phyloP scores from a whole-genome alignment of 2,888 invertebrate genomes.

The Deladenus siricidicola region DNA sequence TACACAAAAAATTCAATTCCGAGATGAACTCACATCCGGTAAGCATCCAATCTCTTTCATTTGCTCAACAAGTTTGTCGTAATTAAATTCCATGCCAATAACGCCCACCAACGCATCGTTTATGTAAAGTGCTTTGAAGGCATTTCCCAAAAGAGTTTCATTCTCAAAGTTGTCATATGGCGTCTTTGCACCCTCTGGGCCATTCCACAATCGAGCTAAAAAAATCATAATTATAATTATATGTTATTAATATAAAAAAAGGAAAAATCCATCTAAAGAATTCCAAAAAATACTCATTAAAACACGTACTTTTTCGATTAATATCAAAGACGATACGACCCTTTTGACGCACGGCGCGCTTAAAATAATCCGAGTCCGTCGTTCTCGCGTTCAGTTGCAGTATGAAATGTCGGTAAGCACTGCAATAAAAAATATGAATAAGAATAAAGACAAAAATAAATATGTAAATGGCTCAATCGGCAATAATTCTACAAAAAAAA shows the following conservation, averaged over 20 bases:
- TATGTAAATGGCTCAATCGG: too few species aligned
- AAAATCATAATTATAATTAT: background rate
- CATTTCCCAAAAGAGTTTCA: constrained; percentile 43
- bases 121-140: constrained; percentile 42
- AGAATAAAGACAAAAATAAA: background rate
- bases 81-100: constrained; percentile 47
- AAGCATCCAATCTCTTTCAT: constrained; percentile 41
- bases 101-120: constrained; percentile 50
- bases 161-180: constrained; percentile 47
- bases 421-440: constrained; percentile 21
- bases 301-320: constrained; percentile 36
- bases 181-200: constrained; percentile 17
- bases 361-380: constrained; percentile 49
- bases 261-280: too few species aligned
- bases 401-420: constrained; percentile 51
- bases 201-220: constrained; percentile 44
- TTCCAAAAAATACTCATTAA: background rate
- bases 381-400: constrained; percentile 43
- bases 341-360: constrained; percentile 47
- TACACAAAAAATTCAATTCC: background rate
- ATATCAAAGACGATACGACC: constrained; percentile 47
- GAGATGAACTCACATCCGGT: constrained; percentile 25
- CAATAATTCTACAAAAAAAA: too few species aligned
- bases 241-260: too few species aligned
- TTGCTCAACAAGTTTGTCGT: constrained; percentile 40